Percentiles rank a stretch among this genome's conserved stretches.
These are phyloP conservation scores for Ivindomyrus marchei DNA, from an alignment of 2,113 vertebrate species.

Conservation along the genomic window DNA sequence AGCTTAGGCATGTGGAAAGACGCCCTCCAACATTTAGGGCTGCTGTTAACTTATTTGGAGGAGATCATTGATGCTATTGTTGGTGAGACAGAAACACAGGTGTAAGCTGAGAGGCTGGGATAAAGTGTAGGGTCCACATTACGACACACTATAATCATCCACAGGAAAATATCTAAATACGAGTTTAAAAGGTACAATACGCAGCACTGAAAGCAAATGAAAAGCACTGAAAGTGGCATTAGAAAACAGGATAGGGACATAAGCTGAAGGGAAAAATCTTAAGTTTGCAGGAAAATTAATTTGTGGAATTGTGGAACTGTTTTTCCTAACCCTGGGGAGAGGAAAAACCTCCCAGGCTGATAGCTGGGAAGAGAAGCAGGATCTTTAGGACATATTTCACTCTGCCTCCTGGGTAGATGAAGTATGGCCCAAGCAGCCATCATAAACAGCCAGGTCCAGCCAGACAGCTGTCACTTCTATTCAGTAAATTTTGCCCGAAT, in stretches of 20 bases:
- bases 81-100: not conserved
- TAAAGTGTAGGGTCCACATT: not conserved
- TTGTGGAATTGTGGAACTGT: not conserved
- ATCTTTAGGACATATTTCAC: not conserved
- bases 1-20: not conserved
- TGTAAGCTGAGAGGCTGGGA: not conserved
- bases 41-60: not conserved
- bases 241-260: not conserved
- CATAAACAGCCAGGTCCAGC: not conserved
- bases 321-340: not conserved
- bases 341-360: not conserved
- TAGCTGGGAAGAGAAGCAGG: not conserved
- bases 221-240: not conserved
- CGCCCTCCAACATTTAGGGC: not conserved
- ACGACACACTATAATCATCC: not conserved
- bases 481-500: not conserved
- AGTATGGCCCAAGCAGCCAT: not conserved
- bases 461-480: not conserved
- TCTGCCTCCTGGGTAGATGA: not conserved
- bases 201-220: not conserved
- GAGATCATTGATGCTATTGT: not conserved
- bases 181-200: not conserved
- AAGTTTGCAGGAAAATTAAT: not conserved
- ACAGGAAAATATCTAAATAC: not conserved
- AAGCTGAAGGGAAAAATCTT: not conserved